Percentiles rank a stretch among this genome's conserved stretches.
Conservation (phyloP, 2,113 vertebrate species). For the Cephalopholis sonnerati region DNA sequence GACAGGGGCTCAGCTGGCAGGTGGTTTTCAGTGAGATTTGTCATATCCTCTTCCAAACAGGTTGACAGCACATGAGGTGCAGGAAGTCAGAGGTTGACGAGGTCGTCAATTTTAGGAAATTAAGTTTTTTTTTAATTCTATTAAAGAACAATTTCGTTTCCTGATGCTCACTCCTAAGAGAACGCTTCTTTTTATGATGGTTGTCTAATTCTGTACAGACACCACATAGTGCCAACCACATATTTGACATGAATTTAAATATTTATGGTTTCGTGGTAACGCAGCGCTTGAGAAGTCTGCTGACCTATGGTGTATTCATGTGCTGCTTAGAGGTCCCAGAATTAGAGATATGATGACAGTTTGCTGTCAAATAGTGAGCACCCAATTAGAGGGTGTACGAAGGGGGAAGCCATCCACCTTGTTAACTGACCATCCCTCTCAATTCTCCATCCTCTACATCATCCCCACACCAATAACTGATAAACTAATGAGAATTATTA, state of each 20-base stretch:
- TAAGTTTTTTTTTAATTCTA: background rate
- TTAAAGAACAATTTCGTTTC: background rate
- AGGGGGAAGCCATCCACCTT: too few relatives aligned
- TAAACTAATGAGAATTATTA: too few relatives aligned
- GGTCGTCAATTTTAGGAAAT: background rate
- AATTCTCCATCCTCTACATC: too few relatives aligned
- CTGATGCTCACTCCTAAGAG: background rate
- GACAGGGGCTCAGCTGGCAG: constrained; percentile 66
- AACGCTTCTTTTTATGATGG: background rate
- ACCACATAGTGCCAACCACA: background rate
- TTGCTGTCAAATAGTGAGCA: background rate
- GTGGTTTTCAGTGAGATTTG: constrained; percentile 52
- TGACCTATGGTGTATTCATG: too few relatives aligned
- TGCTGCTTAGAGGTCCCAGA: background rate
- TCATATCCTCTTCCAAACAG: constrained; percentile 47
- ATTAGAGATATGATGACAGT: background rate
- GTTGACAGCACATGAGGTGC: background rate
- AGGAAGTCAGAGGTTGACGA: constrained; percentile 21
- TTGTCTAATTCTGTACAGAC: background rate
- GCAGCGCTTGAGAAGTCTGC: background rate
- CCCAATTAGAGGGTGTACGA: too few relatives aligned
- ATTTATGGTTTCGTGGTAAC: background rate
- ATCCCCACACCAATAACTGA: too few relatives aligned
- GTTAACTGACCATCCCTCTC: too few relatives aligned
- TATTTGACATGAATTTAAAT: background rate